Percentiles rank a stretch among this genome's conserved stretches.
Evolutionary conservation across 2,797 vertebrate species (phyloP).

Genomic region (Hirundo rustica): DNA sequence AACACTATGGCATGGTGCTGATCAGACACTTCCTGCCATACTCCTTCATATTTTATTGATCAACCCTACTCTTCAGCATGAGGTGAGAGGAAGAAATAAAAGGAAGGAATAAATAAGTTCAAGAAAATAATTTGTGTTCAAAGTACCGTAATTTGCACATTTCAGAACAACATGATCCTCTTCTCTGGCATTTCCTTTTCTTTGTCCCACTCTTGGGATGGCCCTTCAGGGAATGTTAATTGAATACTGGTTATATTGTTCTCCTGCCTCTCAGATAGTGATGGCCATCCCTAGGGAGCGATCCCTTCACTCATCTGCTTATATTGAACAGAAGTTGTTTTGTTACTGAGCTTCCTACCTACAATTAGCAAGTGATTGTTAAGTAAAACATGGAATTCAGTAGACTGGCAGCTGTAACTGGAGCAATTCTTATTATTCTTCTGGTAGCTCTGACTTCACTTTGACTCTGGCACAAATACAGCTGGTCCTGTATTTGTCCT

Average conservation of each 20-base stretch:
- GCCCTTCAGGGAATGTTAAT: background rate
- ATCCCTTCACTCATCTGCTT: background rate
- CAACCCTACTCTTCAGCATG: background rate
- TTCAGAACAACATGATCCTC: background rate
- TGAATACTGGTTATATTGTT: background rate
- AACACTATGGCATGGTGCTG: conserved; percentile 75
- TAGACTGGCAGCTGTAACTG: background rate
- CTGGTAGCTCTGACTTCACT: background rate
- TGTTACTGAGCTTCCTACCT: background rate
- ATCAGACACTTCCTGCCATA: conserved; percentile 72
- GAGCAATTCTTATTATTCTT: background rate
- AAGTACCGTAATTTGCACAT: background rate
- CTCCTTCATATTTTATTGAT: background rate
- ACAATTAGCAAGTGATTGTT: background rate
- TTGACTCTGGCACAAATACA: background rate
- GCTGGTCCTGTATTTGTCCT: background rate
- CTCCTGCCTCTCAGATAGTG: background rate
- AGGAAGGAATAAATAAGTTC: background rate
- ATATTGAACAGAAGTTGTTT: background rate
- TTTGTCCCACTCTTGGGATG: background rate
- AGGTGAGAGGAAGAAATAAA: background rate
- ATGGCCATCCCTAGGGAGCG: fast-evolving
- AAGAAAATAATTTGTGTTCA: background rate
- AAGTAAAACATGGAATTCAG: background rate
- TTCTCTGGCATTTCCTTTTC: background rate